Evolutionary conservation across 1,140 invertebrate species (phyloP).

Genomic region (Drosophila nigromelanica): DNA sequence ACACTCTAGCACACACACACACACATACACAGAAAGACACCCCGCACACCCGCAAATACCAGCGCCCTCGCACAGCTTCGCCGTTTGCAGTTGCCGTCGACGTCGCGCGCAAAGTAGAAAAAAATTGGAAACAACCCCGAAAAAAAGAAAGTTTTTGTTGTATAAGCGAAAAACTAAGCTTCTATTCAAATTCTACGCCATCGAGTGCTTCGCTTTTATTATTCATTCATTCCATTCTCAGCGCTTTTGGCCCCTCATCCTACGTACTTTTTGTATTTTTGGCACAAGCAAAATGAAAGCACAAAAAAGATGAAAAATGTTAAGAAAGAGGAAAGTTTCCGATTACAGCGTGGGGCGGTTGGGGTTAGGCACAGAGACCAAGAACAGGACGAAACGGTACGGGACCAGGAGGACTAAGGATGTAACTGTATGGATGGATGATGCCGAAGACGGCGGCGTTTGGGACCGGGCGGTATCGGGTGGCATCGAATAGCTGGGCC

Average conservation of each 20-base stretch:
- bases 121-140: constrained; percentile 83
- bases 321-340: constrained; percentile 83
- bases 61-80: constrained; percentile 4
- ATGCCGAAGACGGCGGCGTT: background rate
- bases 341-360: constrained; percentile 66
- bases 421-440: constrained; percentile 19
- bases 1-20: constrained; percentile 42
- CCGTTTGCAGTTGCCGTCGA: constrained; percentile 6
- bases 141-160: constrained; percentile 83
- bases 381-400: background rate
- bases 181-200: constrained; percentile 83
- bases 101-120: constrained; percentile 53
- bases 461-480: constrained; percentile 7
- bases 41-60: background rate
- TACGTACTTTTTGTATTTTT: constrained; percentile 63
- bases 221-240: constrained; percentile 76
- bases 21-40: constrained; percentile 21
- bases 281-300: constrained; percentile 77
- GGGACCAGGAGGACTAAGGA: constrained; percentile 13
- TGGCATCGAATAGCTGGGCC: constrained; percentile 12
- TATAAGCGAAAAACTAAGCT: constrained; percentile 83
- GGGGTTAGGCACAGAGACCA: constrained; percentile 9
- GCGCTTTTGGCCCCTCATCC: constrained; percentile 11
- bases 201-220: constrained; percentile 83
- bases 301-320: constrained; percentile 77